Conservation (phyloP, 1,140 invertebrate genomes). For the Drosophila arizonae region DNA sequence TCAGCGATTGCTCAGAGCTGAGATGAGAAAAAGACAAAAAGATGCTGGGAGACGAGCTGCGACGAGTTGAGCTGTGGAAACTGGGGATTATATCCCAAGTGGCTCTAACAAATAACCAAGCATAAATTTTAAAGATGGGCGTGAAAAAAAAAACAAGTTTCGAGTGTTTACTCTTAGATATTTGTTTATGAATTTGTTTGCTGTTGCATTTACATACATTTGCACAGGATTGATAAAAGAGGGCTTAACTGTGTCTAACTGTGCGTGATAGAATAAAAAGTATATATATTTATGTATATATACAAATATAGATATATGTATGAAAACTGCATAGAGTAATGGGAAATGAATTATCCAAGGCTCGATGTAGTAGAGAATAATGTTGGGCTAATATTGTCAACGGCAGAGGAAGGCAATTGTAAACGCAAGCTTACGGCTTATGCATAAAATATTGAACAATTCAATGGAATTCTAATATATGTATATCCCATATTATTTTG, state of each 20-base stretch:
- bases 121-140: constrained; percentile 65
- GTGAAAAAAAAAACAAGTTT: constrained; percentile 57
- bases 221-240: constrained; percentile 14
- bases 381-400: too few species aligned
- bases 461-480: too few species aligned
- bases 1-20: constrained; percentile 58
- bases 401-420: too few species aligned
- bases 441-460: too few species aligned
- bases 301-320: too few species aligned
- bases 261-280: too few species aligned
- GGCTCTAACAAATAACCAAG: constrained; percentile 58
- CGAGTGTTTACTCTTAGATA: constrained; percentile 57
- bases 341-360: too few species aligned
- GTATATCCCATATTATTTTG: too few species aligned
- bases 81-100: constrained; percentile 63
- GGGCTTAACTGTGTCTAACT: not conserved
- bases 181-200: constrained; percentile 44
- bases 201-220: constrained; percentile 24
- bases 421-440: too few species aligned
- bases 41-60: not conserved
- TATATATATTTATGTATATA: not conserved
- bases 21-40: not conserved
- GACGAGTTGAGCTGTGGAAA: constrained; percentile 9
- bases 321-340: not conserved
- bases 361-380: too few species aligned